phyloP scores from a whole-genome alignment of 2,797 vertebrate genomes.

The Myotis findleyi region DNA sequence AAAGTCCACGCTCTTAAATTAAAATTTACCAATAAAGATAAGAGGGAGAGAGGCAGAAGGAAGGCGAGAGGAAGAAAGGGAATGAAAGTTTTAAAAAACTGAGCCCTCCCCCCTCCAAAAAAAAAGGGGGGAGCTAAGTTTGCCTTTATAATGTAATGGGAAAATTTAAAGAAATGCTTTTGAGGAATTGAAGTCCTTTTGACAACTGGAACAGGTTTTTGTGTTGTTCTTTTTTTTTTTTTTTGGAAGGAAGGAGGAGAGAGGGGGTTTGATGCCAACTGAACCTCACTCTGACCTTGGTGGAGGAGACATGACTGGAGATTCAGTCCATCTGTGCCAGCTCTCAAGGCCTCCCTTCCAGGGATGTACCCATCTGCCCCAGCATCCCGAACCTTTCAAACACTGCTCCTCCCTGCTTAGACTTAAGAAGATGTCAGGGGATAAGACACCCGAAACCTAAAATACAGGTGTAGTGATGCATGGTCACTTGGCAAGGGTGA shows the following conservation, averaged over 20 bases:
- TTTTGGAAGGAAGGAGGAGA: not conserved
- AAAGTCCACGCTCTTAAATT: not conserved
- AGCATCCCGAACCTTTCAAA: not conserved
- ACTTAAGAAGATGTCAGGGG: constrained; percentile 59
- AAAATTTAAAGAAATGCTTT: constrained; percentile 18
- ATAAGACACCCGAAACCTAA: constrained; percentile 36
- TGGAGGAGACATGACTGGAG: constrained; percentile 25
- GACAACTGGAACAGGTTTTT: constrained; percentile 33
- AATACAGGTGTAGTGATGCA: constrained; percentile 55
- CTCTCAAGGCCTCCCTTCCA: not conserved
- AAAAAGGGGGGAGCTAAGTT: not conserved
- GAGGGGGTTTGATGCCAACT: not conserved
- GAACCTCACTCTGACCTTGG: constrained; percentile 47
- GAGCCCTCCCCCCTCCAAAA: not conserved
- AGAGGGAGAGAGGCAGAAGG: too few species aligned
- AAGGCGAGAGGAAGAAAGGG: accelerated
- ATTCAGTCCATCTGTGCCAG: not conserved
- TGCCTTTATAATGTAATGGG: not conserved
- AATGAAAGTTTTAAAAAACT: not conserved
- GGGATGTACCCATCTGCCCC: constrained; percentile 20
- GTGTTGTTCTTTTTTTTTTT: not conserved
- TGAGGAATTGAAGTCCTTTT: constrained; percentile 44
- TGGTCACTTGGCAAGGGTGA: constrained; percentile 67
- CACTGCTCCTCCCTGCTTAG: constrained; percentile 31
- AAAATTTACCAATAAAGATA: constrained; percentile 26